Base-by-base conservation (phyloP, 2,113 vertebrate species). In the Gorilla gorilla region DNA sequence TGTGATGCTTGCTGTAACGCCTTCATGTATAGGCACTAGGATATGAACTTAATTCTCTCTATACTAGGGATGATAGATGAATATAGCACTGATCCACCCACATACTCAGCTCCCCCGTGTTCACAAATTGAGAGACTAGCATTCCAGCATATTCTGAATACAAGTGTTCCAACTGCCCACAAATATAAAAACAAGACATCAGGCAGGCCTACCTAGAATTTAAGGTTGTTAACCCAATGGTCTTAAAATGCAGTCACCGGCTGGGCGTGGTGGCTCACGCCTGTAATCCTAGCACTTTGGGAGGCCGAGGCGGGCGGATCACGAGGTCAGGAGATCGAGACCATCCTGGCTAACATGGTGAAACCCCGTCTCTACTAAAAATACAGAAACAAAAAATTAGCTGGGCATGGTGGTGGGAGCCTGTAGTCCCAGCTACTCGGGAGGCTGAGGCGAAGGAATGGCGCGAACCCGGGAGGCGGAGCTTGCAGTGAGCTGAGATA, bases 81-180 rank as follows among this genome's bases (percentile, higher is more conserved):
- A 89, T 35, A 64, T 5, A 75, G 38, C 78, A 23, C 80, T 90
- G 68, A 85, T 45, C 30, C 45, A 94, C 45, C 45, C 35, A 91
- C 32, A 97, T 57, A 78, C 25, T 81, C 50, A 84, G 72, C 45
- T 97, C 40, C 61, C 32, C 61, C 80, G 64, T 3, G 57, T 92
- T 89, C 32, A 91, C 32, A 94, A 87, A 90, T 23, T 88, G 6
- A 80, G 73, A 92, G 30, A 89, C 30, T 80, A 9, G 48, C n/a
- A 50, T 89, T 81, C 45, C 76, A n/a, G 72, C 66, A 85, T 38
- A 92, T 57, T 86, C 72, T 93, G 59, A 97, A 89, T 79, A 96
- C 35, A 80, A 55, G 4, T 92, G 22, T 55, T 88, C 75, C 86
- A 89, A 82, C 27, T 89, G 22, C 61, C 75, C 43, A 93, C 38